Conservation (phyloP, 2,797 vertebrate genomes). For the Remorina albescens region DNA sequence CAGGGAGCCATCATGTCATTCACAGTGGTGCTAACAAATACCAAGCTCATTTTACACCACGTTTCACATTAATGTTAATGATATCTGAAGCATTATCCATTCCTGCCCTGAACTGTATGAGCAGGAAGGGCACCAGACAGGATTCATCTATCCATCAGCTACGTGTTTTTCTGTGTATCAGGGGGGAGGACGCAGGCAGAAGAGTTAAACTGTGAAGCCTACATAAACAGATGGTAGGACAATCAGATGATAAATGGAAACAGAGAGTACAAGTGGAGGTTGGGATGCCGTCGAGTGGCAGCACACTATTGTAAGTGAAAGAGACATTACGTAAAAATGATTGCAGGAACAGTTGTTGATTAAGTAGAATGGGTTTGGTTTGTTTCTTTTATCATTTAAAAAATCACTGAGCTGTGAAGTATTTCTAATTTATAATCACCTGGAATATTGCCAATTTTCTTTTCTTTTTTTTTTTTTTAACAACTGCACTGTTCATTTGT, state of each 20-base stretch:
- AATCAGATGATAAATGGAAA: conserved; percentile 66
- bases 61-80: conserved; percentile 70
- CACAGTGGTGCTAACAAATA: conserved; percentile 74
- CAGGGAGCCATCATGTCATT: conserved; percentile 80
- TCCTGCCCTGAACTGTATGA: conserved; percentile 43
- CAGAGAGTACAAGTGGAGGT: conserved; percentile 46
- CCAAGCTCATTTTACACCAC: conserved; percentile 71
- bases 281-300: conserved; percentile 1
- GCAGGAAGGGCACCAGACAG: conserved; percentile 42
- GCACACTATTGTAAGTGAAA: conserved; percentile 11
- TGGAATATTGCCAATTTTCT: conserved; percentile 39
- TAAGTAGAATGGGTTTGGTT: conserved; percentile 14
- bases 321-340: conserved; percentile 13
- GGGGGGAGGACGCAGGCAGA: conserved; percentile 32
- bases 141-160: conserved; percentile 52
- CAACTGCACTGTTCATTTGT: conserved; percentile 4
- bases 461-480: conserved; percentile 2
- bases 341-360: conserved; percentile 1
- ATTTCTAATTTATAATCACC: conserved; percentile 48
- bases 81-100: conserved; percentile 63
- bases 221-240: conserved; percentile 70
- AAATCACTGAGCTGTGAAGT: conserved; percentile 22
- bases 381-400: conserved; percentile 18
- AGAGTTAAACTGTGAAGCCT: conserved; percentile 61
- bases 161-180: conserved; percentile 34